Evolutionary conservation across 2,888 invertebrate genomes (phyloP).

Genomic region (Imbricaverruca yamaguchii): DNA sequence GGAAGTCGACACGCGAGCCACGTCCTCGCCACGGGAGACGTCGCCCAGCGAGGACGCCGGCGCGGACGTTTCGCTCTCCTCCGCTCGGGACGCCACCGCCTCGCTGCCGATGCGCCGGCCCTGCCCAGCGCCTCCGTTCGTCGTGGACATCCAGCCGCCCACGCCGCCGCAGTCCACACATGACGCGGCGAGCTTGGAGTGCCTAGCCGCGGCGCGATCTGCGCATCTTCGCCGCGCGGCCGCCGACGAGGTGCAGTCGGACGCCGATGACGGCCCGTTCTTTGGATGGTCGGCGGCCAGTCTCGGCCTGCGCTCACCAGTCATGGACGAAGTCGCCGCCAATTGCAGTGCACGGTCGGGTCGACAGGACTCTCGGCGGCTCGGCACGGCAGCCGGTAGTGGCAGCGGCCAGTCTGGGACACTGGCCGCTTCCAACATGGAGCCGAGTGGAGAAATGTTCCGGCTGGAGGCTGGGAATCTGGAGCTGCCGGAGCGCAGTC

Average conservation of each 20-base stretch:
- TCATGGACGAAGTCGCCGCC: background rate
- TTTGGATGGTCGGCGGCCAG: background rate
- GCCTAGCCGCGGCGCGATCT: no score
- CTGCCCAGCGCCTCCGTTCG: background rate
- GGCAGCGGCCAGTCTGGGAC: background rate
- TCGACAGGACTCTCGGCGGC: background rate
- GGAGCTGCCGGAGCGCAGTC: no score
- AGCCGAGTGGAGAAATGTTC: background rate
- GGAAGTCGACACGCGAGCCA: no score
- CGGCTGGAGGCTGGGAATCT: no score
- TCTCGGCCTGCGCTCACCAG: background rate
- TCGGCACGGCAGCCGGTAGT: background rate
- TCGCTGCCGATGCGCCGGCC: no score
- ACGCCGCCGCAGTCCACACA: background rate
- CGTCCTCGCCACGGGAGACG: no score
- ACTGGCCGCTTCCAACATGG: background rate
- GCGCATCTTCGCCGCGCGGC: background rate
- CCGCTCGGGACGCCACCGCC: no score
- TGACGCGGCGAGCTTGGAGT: background rate
- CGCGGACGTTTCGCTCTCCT: no score
- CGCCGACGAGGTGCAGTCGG: background rate
- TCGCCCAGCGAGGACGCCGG: no score
- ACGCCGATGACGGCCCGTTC: conserved; percentile 2
- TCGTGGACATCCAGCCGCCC: background rate
- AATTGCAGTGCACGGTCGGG: background rate